These are phyloP conservation scores for Polymixis lichenea DNA, from an alignment of 2,888 invertebrate genomes.

Conservation along the genomic window DNA sequence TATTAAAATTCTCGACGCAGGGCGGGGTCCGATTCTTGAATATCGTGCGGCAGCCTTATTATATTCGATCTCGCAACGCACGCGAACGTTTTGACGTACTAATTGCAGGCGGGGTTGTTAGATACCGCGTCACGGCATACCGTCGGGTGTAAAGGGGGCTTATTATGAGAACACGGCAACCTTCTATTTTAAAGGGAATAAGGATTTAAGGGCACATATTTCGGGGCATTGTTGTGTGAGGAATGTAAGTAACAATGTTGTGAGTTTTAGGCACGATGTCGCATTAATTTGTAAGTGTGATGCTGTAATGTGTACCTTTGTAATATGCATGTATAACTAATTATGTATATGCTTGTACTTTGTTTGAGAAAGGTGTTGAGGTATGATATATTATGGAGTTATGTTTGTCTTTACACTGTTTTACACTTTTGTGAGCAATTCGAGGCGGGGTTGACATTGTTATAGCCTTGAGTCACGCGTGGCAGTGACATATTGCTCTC, in stretches of 20 bases:
- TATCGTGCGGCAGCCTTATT: conserved; percentile 82
- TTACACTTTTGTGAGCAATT: conserved; percentile 47
- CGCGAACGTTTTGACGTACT: conserved; percentile 82
- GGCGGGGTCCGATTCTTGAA: conserved; percentile 74
- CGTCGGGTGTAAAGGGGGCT: conserved; percentile 64
- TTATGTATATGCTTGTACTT: conserved; percentile 42
- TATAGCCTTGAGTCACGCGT: conserved; percentile 28
- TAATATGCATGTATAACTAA: conserved; percentile 36
- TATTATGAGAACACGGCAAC: conserved; percentile 65
- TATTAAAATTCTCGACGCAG: conserved; percentile 75
- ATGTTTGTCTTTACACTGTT: conserved; percentile 51
- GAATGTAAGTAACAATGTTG: conserved; percentile 70
- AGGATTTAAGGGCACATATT: conserved; percentile 70
- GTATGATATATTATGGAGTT: conserved; percentile 34
- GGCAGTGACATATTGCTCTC: conserved; percentile 1
- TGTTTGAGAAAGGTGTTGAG: conserved; percentile 38
- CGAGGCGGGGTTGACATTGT: conserved; percentile 16
- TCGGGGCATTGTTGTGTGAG: conserved; percentile 69
- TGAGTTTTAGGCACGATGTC: conserved; percentile 61
- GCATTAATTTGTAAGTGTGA: conserved; percentile 61
- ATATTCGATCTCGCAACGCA: conserved; percentile 82
- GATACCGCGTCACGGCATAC: conserved; percentile 76
- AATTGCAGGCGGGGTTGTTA: conserved; percentile 78
- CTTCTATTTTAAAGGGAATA: conserved; percentile 68
- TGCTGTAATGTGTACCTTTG: conserved; percentile 46